Percentiles rank a stretch among this genome's conserved stretches.
phyloP scores from a whole-genome alignment of 2,113 vertebrate genomes.

The Daubentonia madagascariensis region DNA sequence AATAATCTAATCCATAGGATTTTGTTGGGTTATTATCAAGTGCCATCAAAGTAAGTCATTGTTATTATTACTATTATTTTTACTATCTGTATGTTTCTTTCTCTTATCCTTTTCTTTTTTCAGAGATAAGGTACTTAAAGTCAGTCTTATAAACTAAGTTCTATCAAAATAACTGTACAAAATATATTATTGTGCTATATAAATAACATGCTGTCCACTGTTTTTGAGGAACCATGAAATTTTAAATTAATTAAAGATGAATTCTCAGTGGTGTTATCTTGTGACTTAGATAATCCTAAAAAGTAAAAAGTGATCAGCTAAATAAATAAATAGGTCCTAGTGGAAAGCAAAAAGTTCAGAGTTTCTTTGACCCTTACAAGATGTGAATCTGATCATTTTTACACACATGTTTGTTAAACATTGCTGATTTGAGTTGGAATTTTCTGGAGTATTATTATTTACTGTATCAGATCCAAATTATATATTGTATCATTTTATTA shows the following conservation, averaged over 20 bases:
- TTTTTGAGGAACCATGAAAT: neutral
- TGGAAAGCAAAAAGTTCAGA: constrained; percentile 11
- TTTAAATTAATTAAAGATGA: constrained; percentile 50
- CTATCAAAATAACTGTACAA: neutral
- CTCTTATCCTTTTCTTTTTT: neutral
- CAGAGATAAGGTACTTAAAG: neutral
- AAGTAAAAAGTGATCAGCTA: neutral
- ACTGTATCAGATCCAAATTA: constrained; percentile 45
- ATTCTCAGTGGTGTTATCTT: neutral
- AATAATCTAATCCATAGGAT: neutral
- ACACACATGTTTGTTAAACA: constrained; percentile 27
- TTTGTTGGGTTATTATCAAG: neutral
- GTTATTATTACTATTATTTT: neutral
- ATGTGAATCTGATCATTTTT: constrained; percentile 48
- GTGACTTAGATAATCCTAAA: neutral
- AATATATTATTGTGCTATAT: neutral
- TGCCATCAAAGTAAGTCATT: neutral
- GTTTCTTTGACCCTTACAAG: constrained; percentile 33
- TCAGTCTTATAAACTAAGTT: neutral
- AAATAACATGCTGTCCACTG: neutral
- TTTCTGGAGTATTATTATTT: constrained; percentile 52
- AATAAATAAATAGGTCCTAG: neutral
- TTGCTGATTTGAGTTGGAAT: constrained; percentile 35
- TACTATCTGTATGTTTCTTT: neutral
- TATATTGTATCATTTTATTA: constrained; percentile 42